A percentile compares a stretch with the other conserved stretches of the same genome.
These are phyloP conservation scores for Sebastes miniatus DNA, from an alignment of 2,797 vertebrate genomes.

Conservation along the genomic window DNA sequence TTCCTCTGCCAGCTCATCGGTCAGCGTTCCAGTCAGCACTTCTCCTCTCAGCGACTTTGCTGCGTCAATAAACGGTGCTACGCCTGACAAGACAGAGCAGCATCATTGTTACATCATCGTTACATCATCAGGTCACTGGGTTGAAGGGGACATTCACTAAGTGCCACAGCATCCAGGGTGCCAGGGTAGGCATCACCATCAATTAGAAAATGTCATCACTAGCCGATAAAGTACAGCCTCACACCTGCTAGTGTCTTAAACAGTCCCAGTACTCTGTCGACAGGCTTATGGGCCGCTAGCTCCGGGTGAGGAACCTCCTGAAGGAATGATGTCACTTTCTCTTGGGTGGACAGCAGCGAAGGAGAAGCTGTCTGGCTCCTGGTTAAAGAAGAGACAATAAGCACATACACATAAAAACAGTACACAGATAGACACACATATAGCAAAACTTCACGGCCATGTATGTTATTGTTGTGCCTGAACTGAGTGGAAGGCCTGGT, in stretches of 20 bases:
- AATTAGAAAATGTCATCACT: background rate
- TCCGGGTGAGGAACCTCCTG: constrained; percentile 67
- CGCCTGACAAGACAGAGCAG: constrained; percentile 48
- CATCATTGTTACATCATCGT: background rate
- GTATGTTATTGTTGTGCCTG: rapidly evolving
- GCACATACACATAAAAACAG: too few relatives aligned
- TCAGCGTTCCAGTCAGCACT: constrained; percentile 70
- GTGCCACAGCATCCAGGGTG: too few relatives aligned
- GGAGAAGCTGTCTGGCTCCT: constrained; percentile 81
- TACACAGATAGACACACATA: background rate
- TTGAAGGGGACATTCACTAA: background rate
- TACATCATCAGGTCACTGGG: background rate
- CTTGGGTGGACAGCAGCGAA: constrained; percentile 72
- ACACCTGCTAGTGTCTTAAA: constrained; percentile 84
- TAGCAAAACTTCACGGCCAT: background rate
- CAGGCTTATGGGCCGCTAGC: constrained; percentile 37
- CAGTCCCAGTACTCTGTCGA: constrained; percentile 84
- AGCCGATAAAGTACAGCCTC: background rate
- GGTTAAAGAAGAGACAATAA: background rate
- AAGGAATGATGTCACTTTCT: constrained; percentile 87
- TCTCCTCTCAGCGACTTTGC: constrained; percentile 73
- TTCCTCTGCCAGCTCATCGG: constrained; percentile 65
- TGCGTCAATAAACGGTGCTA: constrained; percentile 67
- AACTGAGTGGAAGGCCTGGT: rapidly evolving
- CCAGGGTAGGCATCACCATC: background rate